Conservation (phyloP, 2,888 invertebrate genomes). For the Andrena minutula region DNA sequence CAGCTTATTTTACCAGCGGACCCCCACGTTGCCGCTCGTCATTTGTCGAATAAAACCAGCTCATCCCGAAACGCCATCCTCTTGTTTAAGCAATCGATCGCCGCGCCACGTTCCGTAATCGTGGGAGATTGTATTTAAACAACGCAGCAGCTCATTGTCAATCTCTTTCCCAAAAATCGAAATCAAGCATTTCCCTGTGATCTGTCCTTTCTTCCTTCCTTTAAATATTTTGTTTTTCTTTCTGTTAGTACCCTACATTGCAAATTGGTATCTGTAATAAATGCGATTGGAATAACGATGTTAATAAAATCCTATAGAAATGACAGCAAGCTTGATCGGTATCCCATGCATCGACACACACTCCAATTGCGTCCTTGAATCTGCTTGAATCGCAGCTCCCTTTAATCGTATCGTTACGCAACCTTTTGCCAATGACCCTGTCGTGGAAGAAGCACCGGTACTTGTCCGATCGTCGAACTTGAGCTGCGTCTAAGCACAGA, state of each 20-base stretch:
- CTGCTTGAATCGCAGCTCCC: slow-evolving; percentile 3
- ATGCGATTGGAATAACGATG: slow-evolving; percentile 53
- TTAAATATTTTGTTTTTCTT: not conserved
- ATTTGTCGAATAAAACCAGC: slow-evolving; percentile 35
- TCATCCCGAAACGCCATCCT: slow-evolving; percentile 4
- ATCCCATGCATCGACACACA: slow-evolving; percentile 21
- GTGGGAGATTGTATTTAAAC: slow-evolving; percentile 35
- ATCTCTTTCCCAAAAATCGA: slow-evolving; percentile 27
- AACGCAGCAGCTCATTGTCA: slow-evolving; percentile 42
- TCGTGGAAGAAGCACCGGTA: not conserved
- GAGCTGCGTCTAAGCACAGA: not conserved
- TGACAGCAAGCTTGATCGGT: slow-evolving; percentile 18
- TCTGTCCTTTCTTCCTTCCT: not conserved
- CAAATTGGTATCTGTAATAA: slow-evolving; percentile 58
- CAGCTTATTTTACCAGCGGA: slow-evolving; percentile 57
- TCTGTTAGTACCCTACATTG: slow-evolving; percentile 43
- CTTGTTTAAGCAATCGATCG: slow-evolving; percentile 22
- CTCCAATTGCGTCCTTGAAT: slow-evolving; percentile 17
- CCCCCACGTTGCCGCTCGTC: slow-evolving; percentile 21
- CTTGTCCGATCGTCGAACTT: not conserved
- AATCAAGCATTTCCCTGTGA: slow-evolving; percentile 21
- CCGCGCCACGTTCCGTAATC: slow-evolving; percentile 3
- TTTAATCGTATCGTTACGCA: not conserved
- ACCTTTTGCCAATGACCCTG: not conserved
- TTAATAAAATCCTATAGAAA: slow-evolving; percentile 62